Evolutionary conservation across 2,888 invertebrate genomes (phyloP).

Genomic region (Tupiocoris notatus): DNA sequence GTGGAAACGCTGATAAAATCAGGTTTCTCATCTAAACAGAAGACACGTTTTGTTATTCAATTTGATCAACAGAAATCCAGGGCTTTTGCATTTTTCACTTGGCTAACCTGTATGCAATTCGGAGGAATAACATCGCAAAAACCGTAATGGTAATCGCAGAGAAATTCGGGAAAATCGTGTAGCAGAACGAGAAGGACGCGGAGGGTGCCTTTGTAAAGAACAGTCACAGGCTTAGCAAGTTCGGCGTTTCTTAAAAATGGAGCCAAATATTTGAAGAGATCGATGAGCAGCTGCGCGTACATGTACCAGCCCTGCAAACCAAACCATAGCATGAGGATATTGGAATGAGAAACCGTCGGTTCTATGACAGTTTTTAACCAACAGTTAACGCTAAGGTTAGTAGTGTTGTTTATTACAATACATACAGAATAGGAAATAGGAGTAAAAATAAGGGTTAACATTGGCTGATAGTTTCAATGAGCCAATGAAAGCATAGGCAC

Average conservation of each 20-base stretch:
- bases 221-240: conserved; percentile 87
- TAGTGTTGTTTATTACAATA: too few relatives aligned
- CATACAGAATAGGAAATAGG: too few relatives aligned
- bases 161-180: conserved; percentile 98
- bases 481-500: too few relatives aligned
- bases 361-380: too few relatives aligned
- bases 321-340: neutral
- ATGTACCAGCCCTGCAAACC: conserved; percentile 80
- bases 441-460: too few relatives aligned
- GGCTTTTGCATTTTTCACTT: too few relatives aligned
- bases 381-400: too few relatives aligned
- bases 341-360: too few relatives aligned
- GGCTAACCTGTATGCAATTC: conserved; percentile 86
- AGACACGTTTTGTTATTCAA: neutral
- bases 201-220: conserved; percentile 93
- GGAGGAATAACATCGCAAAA: conserved; percentile 99
- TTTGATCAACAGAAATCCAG: neutral
- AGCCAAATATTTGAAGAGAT: conserved; percentile 93
- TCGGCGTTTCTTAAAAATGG: conserved; percentile 97
- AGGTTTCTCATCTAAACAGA: conserved; percentile 83
- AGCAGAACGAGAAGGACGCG: conserved; percentile 90
- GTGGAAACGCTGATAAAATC: conserved; percentile 95
- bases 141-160: conserved; percentile 98
- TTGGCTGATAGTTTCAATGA: too few relatives aligned
- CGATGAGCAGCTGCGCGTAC: conserved; percentile 93